Conservation (phyloP, 2,888 invertebrate genomes). For the Callosobruchus maculatus region DNA sequence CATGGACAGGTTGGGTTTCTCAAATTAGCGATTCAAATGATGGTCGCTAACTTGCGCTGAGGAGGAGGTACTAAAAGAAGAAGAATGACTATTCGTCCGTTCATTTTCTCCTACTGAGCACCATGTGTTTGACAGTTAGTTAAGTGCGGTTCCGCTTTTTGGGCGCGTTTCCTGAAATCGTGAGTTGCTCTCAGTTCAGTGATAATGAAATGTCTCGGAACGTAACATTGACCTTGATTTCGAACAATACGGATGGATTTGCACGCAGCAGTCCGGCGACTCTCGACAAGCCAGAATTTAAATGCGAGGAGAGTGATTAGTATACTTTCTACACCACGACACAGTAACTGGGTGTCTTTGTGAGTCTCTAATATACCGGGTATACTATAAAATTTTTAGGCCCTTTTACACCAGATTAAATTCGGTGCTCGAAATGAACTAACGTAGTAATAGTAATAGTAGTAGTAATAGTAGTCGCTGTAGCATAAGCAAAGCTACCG, state of each 20-base stretch:
- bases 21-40: no score
- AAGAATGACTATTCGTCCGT: no score
- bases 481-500: no score
- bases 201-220: background rate
- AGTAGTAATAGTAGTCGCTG: no score
- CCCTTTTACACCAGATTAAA: no score
- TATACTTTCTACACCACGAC: background rate
- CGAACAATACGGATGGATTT: background rate
- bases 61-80: no score
- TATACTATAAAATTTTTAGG: background rate
- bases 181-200: background rate
- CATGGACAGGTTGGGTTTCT: no score
- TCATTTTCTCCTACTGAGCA: background rate
- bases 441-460: no score
- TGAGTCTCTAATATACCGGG: background rate
- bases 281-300: background rate
- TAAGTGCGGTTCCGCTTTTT: background rate
- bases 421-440: no score
- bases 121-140: background rate
- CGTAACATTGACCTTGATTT: background rate
- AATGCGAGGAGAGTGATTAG: background rate
- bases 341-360: background rate
- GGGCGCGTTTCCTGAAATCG: background rate
- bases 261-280: background rate
- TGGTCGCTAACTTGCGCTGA: no score